Percentiles rank a stretch among this genome's conserved stretches.
These are phyloP conservation scores for Pseudorhombus dupliciocellatus DNA, from an alignment of 2,113 vertebrate genomes.

Conservation along the genomic window DNA sequence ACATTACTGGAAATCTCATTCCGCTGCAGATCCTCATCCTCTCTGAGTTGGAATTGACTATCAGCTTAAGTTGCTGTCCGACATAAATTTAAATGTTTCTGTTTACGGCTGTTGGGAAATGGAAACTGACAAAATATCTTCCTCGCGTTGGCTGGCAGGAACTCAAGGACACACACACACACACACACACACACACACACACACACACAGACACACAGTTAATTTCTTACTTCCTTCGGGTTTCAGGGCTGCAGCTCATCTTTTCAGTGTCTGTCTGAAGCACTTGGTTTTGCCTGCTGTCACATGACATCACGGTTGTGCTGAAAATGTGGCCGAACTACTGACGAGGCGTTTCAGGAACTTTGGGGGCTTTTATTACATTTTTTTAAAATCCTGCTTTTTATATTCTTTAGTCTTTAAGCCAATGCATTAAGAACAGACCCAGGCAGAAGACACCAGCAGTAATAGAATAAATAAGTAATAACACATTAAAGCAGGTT, in stretches of 20 bases:
- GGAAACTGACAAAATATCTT: constrained; percentile 51
- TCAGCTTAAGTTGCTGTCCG: constrained; percentile 51
- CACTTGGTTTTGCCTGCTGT: no score
- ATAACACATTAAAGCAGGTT: neutral
- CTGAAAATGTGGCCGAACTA: no score
- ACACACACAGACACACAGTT: constrained; percentile 7
- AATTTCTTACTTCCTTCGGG: constrained; percentile 18
- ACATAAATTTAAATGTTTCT: constrained; percentile 47
- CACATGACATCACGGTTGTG: no score
- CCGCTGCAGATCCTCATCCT: constrained; percentile 29
- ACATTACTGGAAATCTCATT: constrained; percentile 57
- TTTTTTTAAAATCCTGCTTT: neutral
- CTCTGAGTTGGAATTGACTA: constrained; percentile 46
- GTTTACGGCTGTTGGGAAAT: constrained; percentile 45
- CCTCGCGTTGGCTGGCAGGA: neutral
- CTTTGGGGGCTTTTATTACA: no score
- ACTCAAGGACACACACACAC: neutral
- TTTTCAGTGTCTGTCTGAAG: no score
- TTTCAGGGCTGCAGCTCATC: neutral
- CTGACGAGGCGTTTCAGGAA: no score
- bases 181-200: neutral
- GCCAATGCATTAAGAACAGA: no score
- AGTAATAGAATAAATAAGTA: neutral
- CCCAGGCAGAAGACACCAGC: neutral
- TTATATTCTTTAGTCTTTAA: no score